Base-by-base conservation (phyloP, 2,113 vertebrate species). In the Sphyrna mokarran region DNA sequence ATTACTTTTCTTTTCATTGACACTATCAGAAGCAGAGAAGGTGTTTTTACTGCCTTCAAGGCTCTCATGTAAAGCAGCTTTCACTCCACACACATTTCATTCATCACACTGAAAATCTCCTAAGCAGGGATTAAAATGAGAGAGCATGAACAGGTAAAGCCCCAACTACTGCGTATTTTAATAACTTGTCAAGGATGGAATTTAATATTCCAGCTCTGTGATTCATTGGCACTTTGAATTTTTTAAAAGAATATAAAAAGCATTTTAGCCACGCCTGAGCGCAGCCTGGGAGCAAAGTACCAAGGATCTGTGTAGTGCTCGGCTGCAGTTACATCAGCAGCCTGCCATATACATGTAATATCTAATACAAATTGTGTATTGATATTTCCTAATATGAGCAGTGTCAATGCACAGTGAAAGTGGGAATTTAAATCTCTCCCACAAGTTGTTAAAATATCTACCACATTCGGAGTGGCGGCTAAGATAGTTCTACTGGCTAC, bases 211-310 rank as follows among this genome's bases (percentile, higher is more conserved):
- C 89, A 93, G 61, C 33, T n/a, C 26, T 90, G 87, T 61, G 87
- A 61, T 90, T 90, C 54, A 61, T 58, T 90, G 87, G 48, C 54
- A 93, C 89, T 66, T 33, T 37, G 80, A 91, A 23, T 66, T 93
- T 66, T 66, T 93, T 66, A 58, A 66, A 66, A 93, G 89, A 66
- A 93, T 93, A 93, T 93, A 93, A 93, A 93, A 93, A 66, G n/a
- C 61, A 93, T 93, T 93, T 93, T 93, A 93, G 63, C 61, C 89
- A 37, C n/a, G 61, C 33, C 61, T 93, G 61, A 93, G 18, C 6
- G n/a, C 33, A 66, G 33, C 18, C 29, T n/a, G n/a, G 33, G 89
- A 66, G 61, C 61, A 66, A 68, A 93, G 89, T 61, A 37, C 89
- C 89, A 37, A 37, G 89, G 61, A 93, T 63, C 33, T 66, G 61